phyloP scores from a whole-genome alignment of 2,888 invertebrate genomes.

The Aspidiotus rigidus region DNA sequence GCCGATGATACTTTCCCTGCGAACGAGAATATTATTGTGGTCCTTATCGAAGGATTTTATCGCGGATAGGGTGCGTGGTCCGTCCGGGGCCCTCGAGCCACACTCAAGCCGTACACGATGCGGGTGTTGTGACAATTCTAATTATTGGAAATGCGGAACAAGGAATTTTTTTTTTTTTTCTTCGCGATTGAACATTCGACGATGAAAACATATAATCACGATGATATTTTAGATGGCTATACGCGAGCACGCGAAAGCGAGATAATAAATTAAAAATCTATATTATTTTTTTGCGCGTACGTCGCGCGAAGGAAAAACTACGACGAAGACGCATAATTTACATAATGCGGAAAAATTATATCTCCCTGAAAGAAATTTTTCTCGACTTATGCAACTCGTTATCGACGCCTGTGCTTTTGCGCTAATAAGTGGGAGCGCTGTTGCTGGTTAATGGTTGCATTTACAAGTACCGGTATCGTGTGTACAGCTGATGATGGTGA shows the following conservation, averaged over 20 bases:
- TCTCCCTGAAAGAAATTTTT: background rate
- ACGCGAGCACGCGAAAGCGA: background rate
- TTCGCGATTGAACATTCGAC: background rate
- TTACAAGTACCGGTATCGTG: no score
- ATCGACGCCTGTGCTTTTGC: background rate
- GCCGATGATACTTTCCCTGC: background rate
- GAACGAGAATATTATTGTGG: background rate
- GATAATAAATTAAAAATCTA: conserved; percentile 1
- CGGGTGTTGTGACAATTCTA: conserved; percentile 30
- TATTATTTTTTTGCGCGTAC: background rate
- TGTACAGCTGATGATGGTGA: no score
- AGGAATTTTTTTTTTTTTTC: background rate
- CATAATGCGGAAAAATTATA: conserved; percentile 4
- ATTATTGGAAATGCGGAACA: conserved; percentile 17
- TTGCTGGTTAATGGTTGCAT: background rate
- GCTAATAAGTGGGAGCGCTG: background rate
- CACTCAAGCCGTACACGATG: background rate
- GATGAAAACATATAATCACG: background rate
- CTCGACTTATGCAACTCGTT: background rate
- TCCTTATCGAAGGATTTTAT: background rate
- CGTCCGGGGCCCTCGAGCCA: conserved; percentile 2
- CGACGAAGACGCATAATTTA: background rate
- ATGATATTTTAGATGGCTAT: background rate
- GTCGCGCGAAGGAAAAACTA: background rate
- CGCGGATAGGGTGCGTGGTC: background rate